Base-by-base conservation (phyloP, 2,113 vertebrate genomes). In the Micronycteris hirsuta region DNA sequence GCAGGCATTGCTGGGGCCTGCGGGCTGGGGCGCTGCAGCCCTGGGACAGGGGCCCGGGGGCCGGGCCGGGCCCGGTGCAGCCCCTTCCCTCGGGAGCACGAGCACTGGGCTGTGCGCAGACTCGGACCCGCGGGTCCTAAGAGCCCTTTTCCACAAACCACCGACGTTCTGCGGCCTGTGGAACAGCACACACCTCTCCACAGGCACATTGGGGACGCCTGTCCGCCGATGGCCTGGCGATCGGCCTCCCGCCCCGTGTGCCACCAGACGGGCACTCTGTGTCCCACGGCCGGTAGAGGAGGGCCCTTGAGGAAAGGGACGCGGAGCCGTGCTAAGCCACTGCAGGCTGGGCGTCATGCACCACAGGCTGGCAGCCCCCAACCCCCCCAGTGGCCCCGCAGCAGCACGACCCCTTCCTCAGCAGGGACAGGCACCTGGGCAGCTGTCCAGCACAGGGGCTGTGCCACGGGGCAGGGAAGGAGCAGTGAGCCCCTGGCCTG, bases 91-190 rank as follows among this genome's bases (percentile, higher is more conserved):
- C 0, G 11, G 61, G 61, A 63, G 7, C 58, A 31, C 26, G 4
- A 14, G 58, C 24, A 13, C 58, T 6, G 12, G 58, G 58, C 13
- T 14, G 58, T 12, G 26, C 12, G 58, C 28, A 11, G 2, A 63
- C 26, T 19, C 0, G 61, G 61, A 19, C 73, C 73, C 43, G 1
- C 28, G 11, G 43, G 43, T 5, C 73, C 73, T 2, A 43, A 28
- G 26, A 45, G 4, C 2, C 41, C 71, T 45, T 45, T 45, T 31
- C 71, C 0, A 5, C 9, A 4, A 28, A 10, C 15, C 6, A 16
- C 12, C 26, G 7, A 10, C 43, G 8, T 5, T 8, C 22, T 12
- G 5, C 1, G 4, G 16, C 73, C 73, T 9, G 8, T 4, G 4
- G 28, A 47, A 4, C 73, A 47, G 71, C 36, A 15, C 38, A 61